A percentile compares a stretch with the other conserved stretches of the same genome.
Evolutionary conservation across 2,888 invertebrate genomes (phyloP).

Genomic region (Clostera curtula): DNA sequence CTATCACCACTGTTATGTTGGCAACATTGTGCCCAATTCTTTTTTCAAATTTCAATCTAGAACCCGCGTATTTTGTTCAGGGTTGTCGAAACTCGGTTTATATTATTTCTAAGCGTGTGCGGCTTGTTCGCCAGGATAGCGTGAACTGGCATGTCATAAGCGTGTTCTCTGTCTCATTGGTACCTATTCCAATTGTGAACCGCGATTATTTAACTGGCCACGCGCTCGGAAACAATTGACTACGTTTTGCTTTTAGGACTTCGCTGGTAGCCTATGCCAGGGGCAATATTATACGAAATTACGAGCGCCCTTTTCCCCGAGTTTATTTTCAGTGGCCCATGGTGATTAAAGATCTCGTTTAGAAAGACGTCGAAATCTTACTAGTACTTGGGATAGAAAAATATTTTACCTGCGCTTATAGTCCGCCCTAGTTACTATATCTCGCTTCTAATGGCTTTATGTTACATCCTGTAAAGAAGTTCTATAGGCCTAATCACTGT

Average conservation of each 20-base stretch:
- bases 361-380: too few relatives aligned
- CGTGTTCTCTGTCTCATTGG: constrained; percentile 44
- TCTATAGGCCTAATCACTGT: too few relatives aligned
- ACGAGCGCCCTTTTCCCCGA: too few relatives aligned
- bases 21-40: constrained; percentile 18
- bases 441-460: too few relatives aligned
- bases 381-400: too few relatives aligned
- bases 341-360: too few relatives aligned
- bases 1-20: constrained; percentile 19
- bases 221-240: constrained; percentile 71
- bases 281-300: too few relatives aligned
- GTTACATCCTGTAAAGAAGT: too few relatives aligned
- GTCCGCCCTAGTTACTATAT: too few relatives aligned
- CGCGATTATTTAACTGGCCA: constrained; percentile 70
- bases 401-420: too few relatives aligned
- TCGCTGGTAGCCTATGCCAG: too few relatives aligned
- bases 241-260: constrained; percentile 52
- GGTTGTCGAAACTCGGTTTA: constrained; percentile 23
- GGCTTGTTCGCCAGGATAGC: constrained; percentile 55
- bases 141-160: constrained; percentile 49
- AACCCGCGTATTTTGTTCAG: constrained; percentile 20
- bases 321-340: too few relatives aligned
- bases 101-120: constrained; percentile 38
- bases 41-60: constrained; percentile 12
- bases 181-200: constrained; percentile 69